phyloP scores from a whole-genome alignment of 2,113 vertebrate genomes.

The Hippoglossus stenolepis region DNA sequence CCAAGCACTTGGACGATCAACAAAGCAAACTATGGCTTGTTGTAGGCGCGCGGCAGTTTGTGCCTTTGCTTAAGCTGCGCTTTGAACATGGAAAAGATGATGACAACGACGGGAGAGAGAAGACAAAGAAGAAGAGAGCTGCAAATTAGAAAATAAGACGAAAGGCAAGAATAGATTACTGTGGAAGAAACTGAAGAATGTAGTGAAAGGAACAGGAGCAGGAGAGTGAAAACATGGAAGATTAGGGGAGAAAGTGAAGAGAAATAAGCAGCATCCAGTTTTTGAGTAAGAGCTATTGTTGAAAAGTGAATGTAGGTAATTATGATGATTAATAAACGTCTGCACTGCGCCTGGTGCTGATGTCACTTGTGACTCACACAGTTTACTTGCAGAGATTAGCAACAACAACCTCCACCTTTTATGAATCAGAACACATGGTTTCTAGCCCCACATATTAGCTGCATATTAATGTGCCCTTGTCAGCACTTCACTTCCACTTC shows the following conservation, averaged over 20 bases:
- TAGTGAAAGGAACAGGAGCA: conserved; percentile 12
- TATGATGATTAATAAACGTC: conserved; percentile 45
- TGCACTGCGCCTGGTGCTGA: conserved; percentile 21
- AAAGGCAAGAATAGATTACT: conserved; percentile 24
- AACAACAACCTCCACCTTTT: conserved; percentile 39
- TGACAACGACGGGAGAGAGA: conserved; percentile 37
- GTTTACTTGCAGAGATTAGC: conserved; percentile 24
- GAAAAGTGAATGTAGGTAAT: conserved; percentile 15
- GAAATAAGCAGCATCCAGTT: background rate
- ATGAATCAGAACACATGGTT: conserved; percentile 41
- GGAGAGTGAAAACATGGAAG: background rate
- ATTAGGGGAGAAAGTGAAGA: background rate
- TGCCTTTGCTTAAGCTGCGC: conserved; percentile 40
- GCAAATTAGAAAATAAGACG: conserved; percentile 38
- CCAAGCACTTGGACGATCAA: conserved; percentile 72
- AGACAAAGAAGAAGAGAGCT: conserved; percentile 19
- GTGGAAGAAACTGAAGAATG: background rate
- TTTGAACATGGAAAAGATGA: conserved; percentile 73
- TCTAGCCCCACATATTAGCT: conserved; percentile 3
- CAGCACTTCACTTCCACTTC: conserved; percentile 49
- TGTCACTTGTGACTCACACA: conserved; percentile 38
- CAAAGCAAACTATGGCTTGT: conserved; percentile 69
- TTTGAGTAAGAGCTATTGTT: background rate
- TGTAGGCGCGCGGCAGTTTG: conserved; percentile 50
- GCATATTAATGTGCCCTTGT: conserved; percentile 26